Evolutionary conservation across 2,797 vertebrate species (phyloP).

Genomic region (Oreochromis grahami): DNA sequence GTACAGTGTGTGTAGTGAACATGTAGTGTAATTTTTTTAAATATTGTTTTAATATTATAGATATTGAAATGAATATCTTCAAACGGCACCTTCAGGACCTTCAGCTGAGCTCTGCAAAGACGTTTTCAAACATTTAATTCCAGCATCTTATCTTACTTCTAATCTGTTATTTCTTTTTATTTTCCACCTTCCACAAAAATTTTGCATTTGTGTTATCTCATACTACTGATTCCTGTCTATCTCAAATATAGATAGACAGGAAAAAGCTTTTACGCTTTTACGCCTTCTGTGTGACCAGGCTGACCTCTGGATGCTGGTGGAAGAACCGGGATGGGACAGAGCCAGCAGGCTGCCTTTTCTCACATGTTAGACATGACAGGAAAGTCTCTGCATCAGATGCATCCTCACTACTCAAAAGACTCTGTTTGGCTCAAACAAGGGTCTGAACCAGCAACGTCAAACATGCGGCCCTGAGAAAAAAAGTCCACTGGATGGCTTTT

Average conservation of each 20-base stretch:
- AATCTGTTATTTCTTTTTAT: not conserved
- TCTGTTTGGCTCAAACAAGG: not conserved
- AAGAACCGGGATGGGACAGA: not conserved
- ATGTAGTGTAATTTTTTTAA: not conserved
- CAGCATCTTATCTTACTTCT: not conserved
- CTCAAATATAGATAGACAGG: too few species aligned
- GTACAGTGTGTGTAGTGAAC: not conserved
- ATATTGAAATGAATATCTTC: not conserved
- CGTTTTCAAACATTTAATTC: not conserved
- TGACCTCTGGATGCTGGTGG: not conserved
- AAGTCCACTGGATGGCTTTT: not conserved
- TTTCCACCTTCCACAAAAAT: not conserved
- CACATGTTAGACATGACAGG: not conserved
- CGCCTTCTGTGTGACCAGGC: not conserved
- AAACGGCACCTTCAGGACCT: accelerated
- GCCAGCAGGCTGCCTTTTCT: not conserved
- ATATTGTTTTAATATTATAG: accelerated
- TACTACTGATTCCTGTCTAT: not conserved
- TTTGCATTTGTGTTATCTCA: not conserved
- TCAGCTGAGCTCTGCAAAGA: not conserved
- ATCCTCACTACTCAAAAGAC: not conserved
- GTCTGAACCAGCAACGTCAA: not conserved
- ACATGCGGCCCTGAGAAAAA: not conserved
- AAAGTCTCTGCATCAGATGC: not conserved
- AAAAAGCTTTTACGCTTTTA: not conserved